Conservation (phyloP, 2,113 vertebrate genomes). For the Sander vitreus region DNA sequence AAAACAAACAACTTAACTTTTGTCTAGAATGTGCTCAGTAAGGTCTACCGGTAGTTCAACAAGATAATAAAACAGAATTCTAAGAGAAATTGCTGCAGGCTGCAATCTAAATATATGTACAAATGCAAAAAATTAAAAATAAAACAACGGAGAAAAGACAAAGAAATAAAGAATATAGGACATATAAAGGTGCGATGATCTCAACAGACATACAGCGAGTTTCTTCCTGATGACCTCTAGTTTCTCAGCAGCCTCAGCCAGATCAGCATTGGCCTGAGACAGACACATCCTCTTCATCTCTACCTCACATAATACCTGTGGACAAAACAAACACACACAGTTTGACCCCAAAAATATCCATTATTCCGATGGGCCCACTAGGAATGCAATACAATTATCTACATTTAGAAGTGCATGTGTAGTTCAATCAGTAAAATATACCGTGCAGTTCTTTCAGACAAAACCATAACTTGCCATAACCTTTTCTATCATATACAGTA, state of each 20-base stretch:
- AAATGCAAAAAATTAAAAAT: neutral
- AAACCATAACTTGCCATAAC: neutral
- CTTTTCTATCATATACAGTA: neutral
- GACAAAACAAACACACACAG: slow-evolving; percentile 10
- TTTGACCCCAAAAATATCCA: neutral
- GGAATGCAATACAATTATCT: neutral
- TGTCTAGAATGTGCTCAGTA: neutral
- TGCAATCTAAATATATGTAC: neutral
- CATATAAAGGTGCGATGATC: neutral
- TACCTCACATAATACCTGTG: slow-evolving; percentile 81
- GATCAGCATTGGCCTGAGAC: slow-evolving; percentile 82
- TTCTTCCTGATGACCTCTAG: slow-evolving; percentile 83
- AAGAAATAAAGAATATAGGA: neutral
- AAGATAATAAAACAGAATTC: neutral
- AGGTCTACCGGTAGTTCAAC: neutral
- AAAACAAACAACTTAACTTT: neutral
- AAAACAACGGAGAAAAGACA: neutral
- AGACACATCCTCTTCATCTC: slow-evolving; percentile 85
- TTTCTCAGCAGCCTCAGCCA: slow-evolving; percentile 84
- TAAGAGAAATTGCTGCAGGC: neutral
- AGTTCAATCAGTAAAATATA: neutral
- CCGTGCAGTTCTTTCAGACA: neutral
- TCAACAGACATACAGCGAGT: slow-evolving; percentile 75
- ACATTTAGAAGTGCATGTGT: neutral
- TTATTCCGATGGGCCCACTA: neutral